phyloP scores from a whole-genome alignment of 2,113 vertebrate species.

The Ochotona princeps region DNA sequence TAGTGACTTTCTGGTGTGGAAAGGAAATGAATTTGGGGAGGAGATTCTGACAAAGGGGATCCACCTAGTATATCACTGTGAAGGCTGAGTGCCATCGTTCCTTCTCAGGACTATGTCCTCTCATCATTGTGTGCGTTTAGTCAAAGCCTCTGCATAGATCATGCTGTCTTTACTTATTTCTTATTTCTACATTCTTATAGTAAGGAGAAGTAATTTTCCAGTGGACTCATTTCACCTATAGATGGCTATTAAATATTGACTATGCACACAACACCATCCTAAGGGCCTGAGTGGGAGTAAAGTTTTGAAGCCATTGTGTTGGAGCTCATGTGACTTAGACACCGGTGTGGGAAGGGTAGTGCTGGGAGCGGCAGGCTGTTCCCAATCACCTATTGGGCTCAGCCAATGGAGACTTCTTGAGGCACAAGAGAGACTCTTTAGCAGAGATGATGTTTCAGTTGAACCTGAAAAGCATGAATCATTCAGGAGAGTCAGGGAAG shows the following conservation, averaged over 20 bases:
- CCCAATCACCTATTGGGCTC: too few relatives aligned
- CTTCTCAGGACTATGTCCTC: background rate
- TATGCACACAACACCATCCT: fast-evolving
- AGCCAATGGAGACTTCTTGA: background rate
- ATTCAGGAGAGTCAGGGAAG: background rate
- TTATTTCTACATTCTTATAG: background rate
- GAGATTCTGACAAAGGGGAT: background rate
- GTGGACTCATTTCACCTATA: background rate
- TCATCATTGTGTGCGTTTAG: background rate
- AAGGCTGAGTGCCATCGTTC: background rate
- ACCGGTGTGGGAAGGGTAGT: background rate
- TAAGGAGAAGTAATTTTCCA: background rate
- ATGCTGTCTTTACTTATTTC: background rate
- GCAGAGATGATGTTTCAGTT: background rate
- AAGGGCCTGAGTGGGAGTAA: too few relatives aligned
- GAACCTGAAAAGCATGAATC: background rate
- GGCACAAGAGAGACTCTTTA: background rate
- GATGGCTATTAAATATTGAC: background rate
- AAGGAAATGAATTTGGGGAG: background rate
- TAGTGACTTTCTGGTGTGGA: background rate
- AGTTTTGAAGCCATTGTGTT: background rate
- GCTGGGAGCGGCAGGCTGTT: background rate
- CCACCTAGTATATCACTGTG: background rate
- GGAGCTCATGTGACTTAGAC: background rate
- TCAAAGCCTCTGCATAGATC: background rate